Percentiles rank a stretch among this genome's conserved stretches.
Evolutionary conservation across 2,797 vertebrate species (phyloP).

Genomic region (Lutjanus argentimaculatus): DNA sequence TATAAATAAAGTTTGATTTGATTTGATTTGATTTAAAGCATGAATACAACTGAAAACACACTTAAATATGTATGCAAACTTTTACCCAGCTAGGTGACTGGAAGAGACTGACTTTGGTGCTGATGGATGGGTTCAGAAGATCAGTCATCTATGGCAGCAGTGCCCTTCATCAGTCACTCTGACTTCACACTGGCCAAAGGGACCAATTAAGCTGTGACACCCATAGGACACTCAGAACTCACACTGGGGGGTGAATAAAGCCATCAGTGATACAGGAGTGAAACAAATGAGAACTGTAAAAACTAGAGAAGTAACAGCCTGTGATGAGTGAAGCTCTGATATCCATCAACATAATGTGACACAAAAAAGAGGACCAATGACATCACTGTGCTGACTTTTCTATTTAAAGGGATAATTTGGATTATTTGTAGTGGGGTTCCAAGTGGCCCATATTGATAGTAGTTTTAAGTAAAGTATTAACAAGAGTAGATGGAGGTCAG

Average conservation of each 20-base stretch:
- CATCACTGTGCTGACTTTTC: not conserved
- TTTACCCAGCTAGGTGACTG: conserved; percentile 19
- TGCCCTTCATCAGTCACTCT: conserved; percentile 61
- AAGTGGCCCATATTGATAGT: no score
- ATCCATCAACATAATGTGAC: no score
- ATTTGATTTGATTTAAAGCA: no score
- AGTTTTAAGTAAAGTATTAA: no score
- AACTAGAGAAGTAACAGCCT: not conserved
- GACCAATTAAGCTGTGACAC: conserved; percentile 59
- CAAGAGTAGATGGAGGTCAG: no score
- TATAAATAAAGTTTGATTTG: no score
- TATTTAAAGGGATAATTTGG: not conserved
- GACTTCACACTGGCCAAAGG: conserved; percentile 34
- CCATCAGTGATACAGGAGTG: conserved; percentile 22
- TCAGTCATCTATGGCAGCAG: conserved; percentile 34
- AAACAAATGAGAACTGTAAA: conserved; percentile 37
- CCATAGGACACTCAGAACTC: conserved; percentile 52
- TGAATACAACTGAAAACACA: conserved; percentile 8
- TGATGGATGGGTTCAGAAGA: conserved; percentile 50
- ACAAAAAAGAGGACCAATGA: not conserved
- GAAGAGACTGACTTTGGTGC: conserved; percentile 16
- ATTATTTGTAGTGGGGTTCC: no score
- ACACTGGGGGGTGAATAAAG: conserved; percentile 26
- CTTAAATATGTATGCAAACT: conserved; percentile 6
- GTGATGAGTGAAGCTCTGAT: not conserved